Evolutionary conservation across 1,140 invertebrate genomes (phyloP), one percentile per base, ranked within the genome.

Genomic region (Pseudomyrmex pallidus): DNA sequence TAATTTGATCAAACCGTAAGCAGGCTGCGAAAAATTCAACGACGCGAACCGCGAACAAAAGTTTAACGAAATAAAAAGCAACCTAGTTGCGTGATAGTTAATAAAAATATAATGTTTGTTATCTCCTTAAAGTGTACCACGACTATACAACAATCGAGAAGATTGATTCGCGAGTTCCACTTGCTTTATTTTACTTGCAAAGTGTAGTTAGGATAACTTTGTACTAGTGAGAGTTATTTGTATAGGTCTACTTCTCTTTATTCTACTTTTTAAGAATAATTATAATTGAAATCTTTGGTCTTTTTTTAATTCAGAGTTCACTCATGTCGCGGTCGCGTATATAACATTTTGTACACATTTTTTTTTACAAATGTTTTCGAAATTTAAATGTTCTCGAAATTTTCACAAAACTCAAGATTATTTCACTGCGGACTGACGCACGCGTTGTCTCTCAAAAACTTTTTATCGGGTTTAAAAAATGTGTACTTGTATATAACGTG

Each of bases 81-180:
- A 48, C 44, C 64, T 70, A 80, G 66, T 80, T 78, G 52, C 25
- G n/a, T 9, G 8, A 70, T 20, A 72, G 64, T 80, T 80, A 50
- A 20, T 25, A 56, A 78, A 15, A 59, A 68, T 35, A 72, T 35
- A 35, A 35, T 35, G 35, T 35, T 44, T 72, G 22, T 80, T 72
- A 61, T 72, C 66, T 50, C 20, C 72, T 72, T 56, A 57, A 72
- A 80, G n/a, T 13, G 44, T 67, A 46, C n/a, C 54, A 17, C 20
- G 9, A 22, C 17, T 57, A 35, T 67, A 35, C 5, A 57, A 67
- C 66, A 22, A 50, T 59, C 54, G 54, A 35, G 7, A 72, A 80
- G 44, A 22, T 80, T 80, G 64, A 78, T 2, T 78, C 9, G 46
- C 54, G 54, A 80, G 76, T 70, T 50, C 64, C 44, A 80, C 66